Percentiles rank a stretch among this genome's conserved stretches.
Evolutionary conservation across 2,797 vertebrate genomes (phyloP).

Genomic region (Lophius americanus): DNA sequence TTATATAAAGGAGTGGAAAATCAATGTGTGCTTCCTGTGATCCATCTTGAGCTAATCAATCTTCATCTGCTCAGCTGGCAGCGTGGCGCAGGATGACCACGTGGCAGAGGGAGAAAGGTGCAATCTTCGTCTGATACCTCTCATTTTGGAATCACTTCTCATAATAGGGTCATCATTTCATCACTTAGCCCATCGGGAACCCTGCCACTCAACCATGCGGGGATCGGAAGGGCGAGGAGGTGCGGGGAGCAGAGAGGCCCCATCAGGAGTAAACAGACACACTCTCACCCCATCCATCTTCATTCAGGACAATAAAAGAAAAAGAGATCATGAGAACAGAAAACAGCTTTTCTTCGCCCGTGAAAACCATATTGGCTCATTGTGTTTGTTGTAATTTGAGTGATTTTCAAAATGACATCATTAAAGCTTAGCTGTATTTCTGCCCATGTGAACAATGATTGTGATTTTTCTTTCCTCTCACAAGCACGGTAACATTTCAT

Average conservation of each 20-base stretch:
- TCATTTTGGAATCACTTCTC: slow-evolving; percentile 94
- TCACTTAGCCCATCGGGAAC: slow-evolving; percentile 90
- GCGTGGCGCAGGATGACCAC: slow-evolving; percentile 64
- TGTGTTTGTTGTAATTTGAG: slow-evolving; percentile 29
- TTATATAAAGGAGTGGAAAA: slow-evolving; percentile 97
- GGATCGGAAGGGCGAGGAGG: slow-evolving; percentile 59
- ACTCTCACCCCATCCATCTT: slow-evolving; percentile 65
- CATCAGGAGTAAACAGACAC: slow-evolving; percentile 58
- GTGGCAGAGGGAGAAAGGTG: slow-evolving; percentile 69
- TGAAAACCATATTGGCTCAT: slow-evolving; percentile 30
- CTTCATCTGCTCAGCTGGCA: slow-evolving; percentile 89
- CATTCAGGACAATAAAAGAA: slow-evolving; percentile 69
- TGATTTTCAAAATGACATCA: slow-evolving; percentile 20
- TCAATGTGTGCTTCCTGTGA: slow-evolving; percentile 99
- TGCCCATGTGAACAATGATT: not conserved
- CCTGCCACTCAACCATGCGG: slow-evolving; percentile 83
- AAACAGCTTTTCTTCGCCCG: slow-evolving; percentile 35
- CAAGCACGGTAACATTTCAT: not conserved
- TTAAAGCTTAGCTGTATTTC: slow-evolving; percentile 16
- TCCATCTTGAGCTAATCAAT: slow-evolving; percentile 98
- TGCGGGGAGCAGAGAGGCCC: slow-evolving; percentile 34
- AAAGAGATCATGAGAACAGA: slow-evolving; percentile 52
- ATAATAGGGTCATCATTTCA: slow-evolving; percentile 99
- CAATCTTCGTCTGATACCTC: slow-evolving; percentile 94
- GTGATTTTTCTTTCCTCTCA: not conserved